phyloP scores from a whole-genome alignment of 2,797 vertebrate genomes.

The Clamator glandarius region DNA sequence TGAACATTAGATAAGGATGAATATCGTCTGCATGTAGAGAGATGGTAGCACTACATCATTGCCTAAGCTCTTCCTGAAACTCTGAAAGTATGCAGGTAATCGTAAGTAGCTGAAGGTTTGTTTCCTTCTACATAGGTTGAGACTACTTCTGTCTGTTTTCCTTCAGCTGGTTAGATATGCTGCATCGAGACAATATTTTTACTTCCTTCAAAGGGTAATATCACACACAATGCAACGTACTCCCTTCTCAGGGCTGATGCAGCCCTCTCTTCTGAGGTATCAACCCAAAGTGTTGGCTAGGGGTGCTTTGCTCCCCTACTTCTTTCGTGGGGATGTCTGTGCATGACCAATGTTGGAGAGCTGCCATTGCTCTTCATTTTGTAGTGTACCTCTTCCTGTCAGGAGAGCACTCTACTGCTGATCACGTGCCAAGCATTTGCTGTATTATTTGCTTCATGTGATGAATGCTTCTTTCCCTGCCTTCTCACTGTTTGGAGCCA shows the following conservation, averaged over 20 bases:
- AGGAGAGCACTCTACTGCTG: background rate
- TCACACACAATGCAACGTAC: background rate
- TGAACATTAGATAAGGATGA: background rate
- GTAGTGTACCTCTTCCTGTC: background rate
- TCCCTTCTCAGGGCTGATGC: background rate
- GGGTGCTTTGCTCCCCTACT: background rate
- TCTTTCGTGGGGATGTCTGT: background rate
- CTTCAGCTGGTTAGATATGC: background rate
- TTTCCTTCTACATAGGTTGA: background rate
- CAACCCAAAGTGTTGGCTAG: background rate
- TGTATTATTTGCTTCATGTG: conserved; percentile 62
- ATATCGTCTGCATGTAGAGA: background rate
- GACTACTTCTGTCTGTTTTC: background rate
- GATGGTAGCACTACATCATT: background rate
- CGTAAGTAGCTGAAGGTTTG: background rate
- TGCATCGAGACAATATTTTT: background rate
- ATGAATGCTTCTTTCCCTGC: conserved; percentile 67
- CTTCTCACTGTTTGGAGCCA: conserved; percentile 56
- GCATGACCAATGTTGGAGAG: background rate
- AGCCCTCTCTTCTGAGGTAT: background rate
- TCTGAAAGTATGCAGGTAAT: background rate
- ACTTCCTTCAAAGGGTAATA: background rate
- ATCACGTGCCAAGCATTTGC: background rate
- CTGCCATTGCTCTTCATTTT: background rate
- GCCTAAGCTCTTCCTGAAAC: background rate